phyloP scores from a whole-genome alignment of 2,888 invertebrate genomes.

The Catocala nupta region DNA sequence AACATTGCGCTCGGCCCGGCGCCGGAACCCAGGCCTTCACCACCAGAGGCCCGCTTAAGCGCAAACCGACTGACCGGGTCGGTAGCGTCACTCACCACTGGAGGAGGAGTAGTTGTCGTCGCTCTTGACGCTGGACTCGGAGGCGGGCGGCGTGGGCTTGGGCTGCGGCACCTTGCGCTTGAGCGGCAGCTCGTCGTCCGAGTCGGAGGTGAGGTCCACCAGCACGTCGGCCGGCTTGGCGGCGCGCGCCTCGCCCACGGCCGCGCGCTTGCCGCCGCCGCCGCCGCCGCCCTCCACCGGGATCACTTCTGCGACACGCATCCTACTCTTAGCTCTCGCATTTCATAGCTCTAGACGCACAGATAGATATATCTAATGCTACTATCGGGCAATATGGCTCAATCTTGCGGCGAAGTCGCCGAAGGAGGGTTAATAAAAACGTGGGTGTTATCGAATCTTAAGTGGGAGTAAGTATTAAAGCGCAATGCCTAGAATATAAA shows the following conservation, averaged over 20 bases:
- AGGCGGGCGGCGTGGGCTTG: constrained; percentile 77
- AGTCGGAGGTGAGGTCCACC: constrained; percentile 92
- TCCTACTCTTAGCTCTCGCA: neutral
- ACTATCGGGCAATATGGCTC: too few relatives aligned
- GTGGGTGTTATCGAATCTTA: too few relatives aligned
- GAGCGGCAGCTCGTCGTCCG: constrained; percentile 90
- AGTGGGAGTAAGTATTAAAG: too few relatives aligned
- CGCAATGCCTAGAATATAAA: too few relatives aligned
- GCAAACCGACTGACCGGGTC: too few relatives aligned
- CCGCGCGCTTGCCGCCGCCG: constrained; percentile 71
- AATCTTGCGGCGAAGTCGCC: too few relatives aligned
- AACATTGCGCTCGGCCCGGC: too few relatives aligned
- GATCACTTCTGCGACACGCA: constrained; percentile 74
- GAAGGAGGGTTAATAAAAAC: too few relatives aligned
- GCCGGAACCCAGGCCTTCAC: too few relatives aligned
- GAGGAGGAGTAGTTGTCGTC: constrained; percentile 78
- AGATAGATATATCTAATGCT: too few relatives aligned
- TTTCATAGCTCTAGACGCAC: too few relatives aligned
- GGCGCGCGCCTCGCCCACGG: constrained; percentile 74
- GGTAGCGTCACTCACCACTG: constrained; percentile 57
- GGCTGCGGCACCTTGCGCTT: constrained; percentile 85
- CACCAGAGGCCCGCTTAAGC: too few relatives aligned
- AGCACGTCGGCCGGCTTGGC: constrained; percentile 77
- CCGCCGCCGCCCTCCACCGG: constrained; percentile 73
- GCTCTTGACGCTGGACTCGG: constrained; percentile 63